Percentiles rank a stretch among this genome's conserved stretches.
Evolutionary conservation across 1,140 invertebrate genomes (phyloP).

Genomic region (Temnothorax longispinosus): DNA sequence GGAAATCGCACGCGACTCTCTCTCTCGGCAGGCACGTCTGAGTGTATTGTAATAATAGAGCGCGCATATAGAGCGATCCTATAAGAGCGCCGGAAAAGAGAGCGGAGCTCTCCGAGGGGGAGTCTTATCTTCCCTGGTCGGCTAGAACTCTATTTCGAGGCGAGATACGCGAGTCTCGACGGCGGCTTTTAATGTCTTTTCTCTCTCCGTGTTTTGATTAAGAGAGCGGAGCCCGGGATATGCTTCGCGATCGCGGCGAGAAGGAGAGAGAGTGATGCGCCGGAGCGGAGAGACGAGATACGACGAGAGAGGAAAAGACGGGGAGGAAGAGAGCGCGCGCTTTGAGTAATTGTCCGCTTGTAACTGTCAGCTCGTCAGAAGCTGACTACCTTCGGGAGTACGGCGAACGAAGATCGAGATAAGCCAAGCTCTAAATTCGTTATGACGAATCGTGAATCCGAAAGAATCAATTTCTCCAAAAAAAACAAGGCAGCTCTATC

Average conservation of each 20-base stretch:
- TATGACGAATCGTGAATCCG: background rate
- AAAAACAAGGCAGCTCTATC: background rate
- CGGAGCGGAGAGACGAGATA: conserved; percentile 43
- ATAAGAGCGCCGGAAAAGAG: conserved; percentile 69
- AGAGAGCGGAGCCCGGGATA: conserved; percentile 72
- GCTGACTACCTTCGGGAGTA: conserved; percentile 63
- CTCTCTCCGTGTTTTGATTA: conserved; percentile 83
- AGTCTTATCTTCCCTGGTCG: conserved; percentile 83
- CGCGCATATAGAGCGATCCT: conserved; percentile 71
- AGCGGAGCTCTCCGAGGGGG: conserved; percentile 75
- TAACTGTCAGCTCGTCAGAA: conserved; percentile 78
- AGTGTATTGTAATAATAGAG: conserved; percentile 71
- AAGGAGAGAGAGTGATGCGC: conserved; percentile 29
- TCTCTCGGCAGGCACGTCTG: conserved; percentile 5
- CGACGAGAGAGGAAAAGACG: conserved; percentile 51
- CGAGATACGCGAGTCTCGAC: conserved; percentile 78
- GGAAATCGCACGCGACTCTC: conserved; percentile 69
- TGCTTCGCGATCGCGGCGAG: conserved; percentile 33
- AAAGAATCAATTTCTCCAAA: background rate
- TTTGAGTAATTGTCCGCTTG: conserved; percentile 83
- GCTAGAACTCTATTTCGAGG: conserved; percentile 82
- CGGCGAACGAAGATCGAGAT: conserved; percentile 71
- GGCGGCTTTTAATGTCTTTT: conserved; percentile 84
- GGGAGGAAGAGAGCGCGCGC: conserved; percentile 70
- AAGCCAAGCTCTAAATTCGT: conserved; percentile 41